phyloP scores from a whole-genome alignment of 2,113 vertebrate genomes.

The Dromiciops gliroides region DNA sequence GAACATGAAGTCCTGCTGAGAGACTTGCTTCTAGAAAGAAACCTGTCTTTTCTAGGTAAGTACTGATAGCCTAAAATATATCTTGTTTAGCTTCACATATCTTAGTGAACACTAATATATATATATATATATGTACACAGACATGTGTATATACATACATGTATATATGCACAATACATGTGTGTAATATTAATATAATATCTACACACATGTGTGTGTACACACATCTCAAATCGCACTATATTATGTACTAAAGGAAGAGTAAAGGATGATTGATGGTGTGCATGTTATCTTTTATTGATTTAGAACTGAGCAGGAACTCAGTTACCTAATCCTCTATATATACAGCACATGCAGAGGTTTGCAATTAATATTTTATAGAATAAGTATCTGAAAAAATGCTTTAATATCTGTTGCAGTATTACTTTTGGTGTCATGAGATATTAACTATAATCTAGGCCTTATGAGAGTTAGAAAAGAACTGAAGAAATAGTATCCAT shows the following conservation, averaged over 20 bases:
- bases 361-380: slow-evolving; percentile 93
- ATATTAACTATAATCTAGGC: slow-evolving; percentile 86
- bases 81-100: slow-evolving; percentile 37
- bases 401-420: slow-evolving; percentile 87
- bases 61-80: slow-evolving; percentile 34
- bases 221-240: slow-evolving; percentile 44
- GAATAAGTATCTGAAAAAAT: slow-evolving; percentile 90
- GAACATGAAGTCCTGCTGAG: slow-evolving; percentile 95
- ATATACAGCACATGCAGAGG: slow-evolving; percentile 83
- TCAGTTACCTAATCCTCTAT: slow-evolving; percentile 86
- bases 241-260: slow-evolving; percentile 77
- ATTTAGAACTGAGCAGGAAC: slow-evolving; percentile 87
- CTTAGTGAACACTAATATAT: slow-evolving; percentile 46
- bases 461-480: slow-evolving; percentile 83
- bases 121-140: not conserved
- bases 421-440: slow-evolving; percentile 87
- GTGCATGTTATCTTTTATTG: slow-evolving; percentile 88
- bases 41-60: slow-evolving; percentile 97
- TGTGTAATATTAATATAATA: too few relatives aligned
- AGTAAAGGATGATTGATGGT: slow-evolving; percentile 85
- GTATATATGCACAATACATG: too few relatives aligned
- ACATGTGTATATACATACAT: too few relatives aligned
- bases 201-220: too few relatives aligned
- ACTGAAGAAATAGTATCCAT: slow-evolving; percentile 86
- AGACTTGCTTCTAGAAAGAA: slow-evolving; percentile 93